Base-by-base conservation (phyloP, 2,888 invertebrate genomes). In the Xestoiulus laeticollis region DNA sequence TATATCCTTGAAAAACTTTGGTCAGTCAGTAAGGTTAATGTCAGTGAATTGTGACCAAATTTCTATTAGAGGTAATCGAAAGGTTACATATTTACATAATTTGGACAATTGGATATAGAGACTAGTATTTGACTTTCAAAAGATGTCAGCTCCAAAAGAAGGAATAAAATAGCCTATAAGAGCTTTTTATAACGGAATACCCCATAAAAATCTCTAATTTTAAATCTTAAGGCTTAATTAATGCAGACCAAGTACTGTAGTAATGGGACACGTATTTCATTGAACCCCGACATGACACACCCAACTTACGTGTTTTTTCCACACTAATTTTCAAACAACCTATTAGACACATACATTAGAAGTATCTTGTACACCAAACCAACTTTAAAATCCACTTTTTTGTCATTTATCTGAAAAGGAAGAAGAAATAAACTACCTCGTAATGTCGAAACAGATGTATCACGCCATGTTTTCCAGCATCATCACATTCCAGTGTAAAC, bases 401-500 rank as follows among this genome's bases (percentile, higher is more conserved):
- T 14, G 14, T 30, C 14, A 30, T 78, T 30, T 26, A 78, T 30
- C 12, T 10, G 22, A 78, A 26, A 4, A 78, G 22, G 26, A 78
- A 3, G 14, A 14, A 10, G 78, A 78, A 78, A 26, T 78, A 4
- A 78, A 30, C 14, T 78, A 78, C 78, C 78, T 78, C 12, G 30
- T 14, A 78, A 30, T 78, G 78, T 14, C 12, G 30, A 78, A 30
- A 78, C 78, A 78, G 78, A 78, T 30, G 78, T 30, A 78, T 78
- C 78, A 78, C 78, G 78, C 30, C 78, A 78, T 78, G 78, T 78
- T 78, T 78, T 78, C 78, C 78, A 30, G 30, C 78, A 78, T 30
- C 78, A 78, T 78, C 78, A 78, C 78, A 78, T 78, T 78, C 78
- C 68, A 38, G 38, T 8, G 38, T 68, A 1, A 78, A n/a, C n/a